phyloP scores from a whole-genome alignment of 2,113 vertebrate species.

The Pongo abelii region DNA sequence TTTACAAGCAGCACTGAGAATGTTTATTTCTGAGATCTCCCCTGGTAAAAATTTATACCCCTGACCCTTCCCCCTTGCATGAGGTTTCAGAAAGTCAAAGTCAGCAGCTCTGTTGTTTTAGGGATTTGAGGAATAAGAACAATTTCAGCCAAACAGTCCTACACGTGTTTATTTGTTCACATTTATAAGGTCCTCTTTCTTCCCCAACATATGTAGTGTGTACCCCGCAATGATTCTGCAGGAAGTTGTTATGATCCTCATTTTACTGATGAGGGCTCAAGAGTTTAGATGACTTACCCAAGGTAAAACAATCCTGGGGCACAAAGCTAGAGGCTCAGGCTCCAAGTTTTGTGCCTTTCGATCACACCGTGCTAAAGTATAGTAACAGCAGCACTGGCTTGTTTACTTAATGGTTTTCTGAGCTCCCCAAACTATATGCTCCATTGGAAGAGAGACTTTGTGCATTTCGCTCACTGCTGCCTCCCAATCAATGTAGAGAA shows the following conservation, averaged over 20 bases:
- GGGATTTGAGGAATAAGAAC: neutral
- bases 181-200: neutral
- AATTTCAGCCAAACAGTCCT: neutral
- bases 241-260: neutral
- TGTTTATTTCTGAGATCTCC: neutral
- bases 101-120: neutral
- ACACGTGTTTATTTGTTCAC: accelerated
- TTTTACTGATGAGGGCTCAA: neutral
- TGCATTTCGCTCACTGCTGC: accelerated
- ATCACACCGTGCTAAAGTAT: accelerated
- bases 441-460: neutral
- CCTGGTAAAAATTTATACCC: neutral
- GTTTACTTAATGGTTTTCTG: neutral
- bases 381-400: neutral
- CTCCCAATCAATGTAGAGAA: neutral
- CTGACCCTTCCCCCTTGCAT: too few relatives aligned
- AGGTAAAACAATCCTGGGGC: neutral
- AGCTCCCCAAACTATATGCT: too few relatives aligned
- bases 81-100: neutral
- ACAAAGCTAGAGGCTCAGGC: neutral
- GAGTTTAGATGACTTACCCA: neutral
- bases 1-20: neutral
- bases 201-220: accelerated
- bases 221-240: neutral
- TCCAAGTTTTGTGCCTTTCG: neutral